Evolutionary conservation across 2,113 vertebrate species (phyloP).

Genomic region (Perca fluviatilis): DNA sequence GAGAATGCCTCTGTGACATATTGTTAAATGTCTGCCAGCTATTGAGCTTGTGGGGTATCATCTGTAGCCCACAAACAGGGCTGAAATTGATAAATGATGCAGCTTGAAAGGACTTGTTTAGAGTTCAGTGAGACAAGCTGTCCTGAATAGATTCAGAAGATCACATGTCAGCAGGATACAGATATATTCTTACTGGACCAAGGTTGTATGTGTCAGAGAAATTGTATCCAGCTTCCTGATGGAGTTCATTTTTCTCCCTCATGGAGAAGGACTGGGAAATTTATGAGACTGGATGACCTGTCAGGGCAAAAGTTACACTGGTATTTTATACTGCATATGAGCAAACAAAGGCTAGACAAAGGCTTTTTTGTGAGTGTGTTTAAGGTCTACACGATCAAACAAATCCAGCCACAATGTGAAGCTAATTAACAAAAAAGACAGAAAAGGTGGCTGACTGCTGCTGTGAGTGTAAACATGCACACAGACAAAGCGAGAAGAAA

Average conservation of each 20-base stretch:
- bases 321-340: constrained; percentile 42
- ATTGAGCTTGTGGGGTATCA: constrained; percentile 73
- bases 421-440: constrained; percentile 29
- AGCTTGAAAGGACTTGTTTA: constrained; percentile 83
- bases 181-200: constrained; percentile 84
- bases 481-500: background rate
- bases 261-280: constrained; percentile 57
- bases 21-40: constrained; percentile 71
- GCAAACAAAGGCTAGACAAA: constrained; percentile 22
- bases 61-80: constrained; percentile 71
- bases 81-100: constrained; percentile 86
- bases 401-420: constrained; percentile 14
- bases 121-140: constrained; percentile 81
- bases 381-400: background rate
- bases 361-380: background rate
- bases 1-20: constrained; percentile 59
- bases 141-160: constrained; percentile 84
- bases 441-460: background rate
- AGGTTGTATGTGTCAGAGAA: constrained; percentile 86
- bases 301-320: constrained; percentile 64
- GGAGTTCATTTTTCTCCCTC: constrained; percentile 83
- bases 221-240: constrained; percentile 85
- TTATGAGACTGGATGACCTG: constrained; percentile 77
- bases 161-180: constrained; percentile 86
- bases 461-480: background rate